Evolutionary conservation across 1,140 invertebrate genomes (phyloP).

Genomic region (Drosophila repletoides): DNA sequence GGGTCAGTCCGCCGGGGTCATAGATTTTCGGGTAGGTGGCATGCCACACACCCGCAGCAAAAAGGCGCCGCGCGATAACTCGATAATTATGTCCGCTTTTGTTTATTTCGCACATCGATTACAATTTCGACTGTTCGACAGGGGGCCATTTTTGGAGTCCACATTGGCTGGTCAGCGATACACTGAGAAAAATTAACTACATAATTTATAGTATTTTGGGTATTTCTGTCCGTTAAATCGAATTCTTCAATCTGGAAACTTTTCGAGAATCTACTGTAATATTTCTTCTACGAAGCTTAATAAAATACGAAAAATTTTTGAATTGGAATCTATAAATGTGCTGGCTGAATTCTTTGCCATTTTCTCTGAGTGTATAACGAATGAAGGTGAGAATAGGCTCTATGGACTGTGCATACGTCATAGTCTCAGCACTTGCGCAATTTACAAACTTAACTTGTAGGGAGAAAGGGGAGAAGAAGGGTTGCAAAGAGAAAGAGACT

Average conservation of each 20-base stretch:
- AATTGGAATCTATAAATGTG: too few relatives aligned
- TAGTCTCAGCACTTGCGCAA: slow-evolving; percentile 57
- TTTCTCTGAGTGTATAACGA: too few relatives aligned
- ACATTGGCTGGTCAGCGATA: slow-evolving; percentile 11
- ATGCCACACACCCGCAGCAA: slow-evolving; percentile 73
- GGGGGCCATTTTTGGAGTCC: background rate
- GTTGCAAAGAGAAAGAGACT: background rate
- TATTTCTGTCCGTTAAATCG: too few relatives aligned
- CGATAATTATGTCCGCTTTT: slow-evolving; percentile 83
- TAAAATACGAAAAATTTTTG: too few relatives aligned
- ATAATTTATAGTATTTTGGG: too few relatives aligned
- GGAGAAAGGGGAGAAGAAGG: background rate
- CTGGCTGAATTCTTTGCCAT: too few relatives aligned
- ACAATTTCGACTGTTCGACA: slow-evolving; percentile 66
- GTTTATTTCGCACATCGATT: slow-evolving; percentile 82
- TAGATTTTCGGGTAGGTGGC: slow-evolving; percentile 15
- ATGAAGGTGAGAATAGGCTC: too few relatives aligned
- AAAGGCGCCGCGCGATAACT: slow-evolving; percentile 77
- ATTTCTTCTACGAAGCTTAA: too few relatives aligned
- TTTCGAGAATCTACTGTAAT: too few relatives aligned
- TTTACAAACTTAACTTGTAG: slow-evolving; percentile 63
- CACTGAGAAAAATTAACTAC: too few relatives aligned
- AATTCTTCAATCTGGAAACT: too few relatives aligned
- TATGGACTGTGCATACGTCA: slow-evolving; percentile 58
- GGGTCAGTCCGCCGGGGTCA: background rate